Conservation (phyloP, 2,797 vertebrate genomes). For the Poecile montanus region DNA sequence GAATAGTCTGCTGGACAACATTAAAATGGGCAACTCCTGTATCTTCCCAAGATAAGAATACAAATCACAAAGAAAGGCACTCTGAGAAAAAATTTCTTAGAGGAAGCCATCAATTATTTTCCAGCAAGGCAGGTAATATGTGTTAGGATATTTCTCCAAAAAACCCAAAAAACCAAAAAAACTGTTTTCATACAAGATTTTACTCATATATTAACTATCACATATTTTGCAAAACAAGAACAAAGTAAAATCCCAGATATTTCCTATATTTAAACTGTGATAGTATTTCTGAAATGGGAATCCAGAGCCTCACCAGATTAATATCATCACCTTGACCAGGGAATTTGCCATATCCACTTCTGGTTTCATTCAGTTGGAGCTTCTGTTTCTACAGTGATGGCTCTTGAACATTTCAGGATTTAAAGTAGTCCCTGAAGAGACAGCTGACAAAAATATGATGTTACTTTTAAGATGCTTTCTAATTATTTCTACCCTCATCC, state of each 20-base stretch:
- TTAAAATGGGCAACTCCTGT: not conserved
- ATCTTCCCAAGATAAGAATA: not conserved
- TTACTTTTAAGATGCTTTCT: not conserved
- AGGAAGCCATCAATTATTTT: not conserved
- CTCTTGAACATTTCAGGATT: not conserved
- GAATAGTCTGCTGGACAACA: not conserved
- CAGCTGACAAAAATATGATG: not conserved
- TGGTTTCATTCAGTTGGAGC: not conserved
- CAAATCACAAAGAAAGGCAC: not conserved
- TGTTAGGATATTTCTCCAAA: not conserved
- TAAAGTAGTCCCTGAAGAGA: not conserved
- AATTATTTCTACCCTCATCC: not conserved
- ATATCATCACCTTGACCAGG: not conserved
- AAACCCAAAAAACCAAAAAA: not conserved
- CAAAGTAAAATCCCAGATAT: not conserved
- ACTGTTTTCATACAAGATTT: not conserved
- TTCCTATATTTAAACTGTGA: not conserved
- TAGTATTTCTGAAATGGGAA: not conserved
- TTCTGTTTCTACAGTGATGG: not conserved
- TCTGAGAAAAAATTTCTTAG: not conserved
- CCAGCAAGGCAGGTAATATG: not conserved
- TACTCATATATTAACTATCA: not conserved
- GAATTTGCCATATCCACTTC: not conserved
- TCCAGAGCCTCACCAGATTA: not conserved
- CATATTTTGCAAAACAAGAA: not conserved